Evolutionary conservation across 2,797 vertebrate species (phyloP).

Genomic region (Danio jaintianensis): DNA sequence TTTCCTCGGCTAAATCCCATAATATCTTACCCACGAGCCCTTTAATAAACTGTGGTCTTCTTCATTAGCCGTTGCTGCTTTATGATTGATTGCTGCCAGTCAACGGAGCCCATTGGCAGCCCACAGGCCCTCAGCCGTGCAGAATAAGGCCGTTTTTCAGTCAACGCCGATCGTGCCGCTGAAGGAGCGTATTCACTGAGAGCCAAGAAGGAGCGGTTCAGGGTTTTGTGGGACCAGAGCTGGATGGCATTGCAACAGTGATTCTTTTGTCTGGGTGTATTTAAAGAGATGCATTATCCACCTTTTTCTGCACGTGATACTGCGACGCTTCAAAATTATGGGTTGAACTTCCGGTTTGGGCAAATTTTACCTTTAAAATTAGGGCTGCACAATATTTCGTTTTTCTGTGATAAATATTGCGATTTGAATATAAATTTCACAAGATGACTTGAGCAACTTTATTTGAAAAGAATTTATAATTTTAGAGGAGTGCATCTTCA

Average conservation of each 20-base stretch:
- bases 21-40: slow-evolving; percentile 73
- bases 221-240: slow-evolving; percentile 84
- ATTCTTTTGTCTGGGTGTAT: slow-evolving; percentile 90
- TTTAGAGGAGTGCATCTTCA: no score
- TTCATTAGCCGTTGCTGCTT: slow-evolving; percentile 81
- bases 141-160: slow-evolving; percentile 88
- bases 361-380: no score
- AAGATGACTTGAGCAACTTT: no score
- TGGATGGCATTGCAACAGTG: slow-evolving; percentile 90
- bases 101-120: slow-evolving; percentile 85
- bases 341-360: no score
- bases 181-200: slow-evolving; percentile 92
- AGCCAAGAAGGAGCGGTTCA: slow-evolving; percentile 90
- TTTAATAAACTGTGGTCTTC: slow-evolving; percentile 78
- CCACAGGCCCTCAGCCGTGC: slow-evolving; percentile 81
- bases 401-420: no score
- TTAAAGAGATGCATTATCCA: slow-evolving; percentile 68
- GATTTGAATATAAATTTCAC: no score
- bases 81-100: slow-evolving; percentile 98
- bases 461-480: no score
- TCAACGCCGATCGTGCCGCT: slow-evolving; percentile 85
- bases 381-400: no score
- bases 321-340: no score
- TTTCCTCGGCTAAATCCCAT: slow-evolving; percentile 63
- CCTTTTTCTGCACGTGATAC: no score